Evolutionary conservation across 2,797 vertebrate species (phyloP).

Genomic region (Halcyon chelicuti): DNA sequence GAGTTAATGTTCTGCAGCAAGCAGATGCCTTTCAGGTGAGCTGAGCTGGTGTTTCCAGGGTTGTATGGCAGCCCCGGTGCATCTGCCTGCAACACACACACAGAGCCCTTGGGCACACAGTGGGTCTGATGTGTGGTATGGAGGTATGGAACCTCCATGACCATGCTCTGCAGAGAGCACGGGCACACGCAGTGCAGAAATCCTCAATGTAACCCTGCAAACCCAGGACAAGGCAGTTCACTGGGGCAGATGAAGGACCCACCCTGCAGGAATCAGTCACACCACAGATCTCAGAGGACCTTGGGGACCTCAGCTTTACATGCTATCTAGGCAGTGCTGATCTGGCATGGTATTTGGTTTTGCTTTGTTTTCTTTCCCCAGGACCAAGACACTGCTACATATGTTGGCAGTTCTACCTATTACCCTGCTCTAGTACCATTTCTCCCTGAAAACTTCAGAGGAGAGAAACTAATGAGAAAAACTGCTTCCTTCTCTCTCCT

Average conservation of each 20-base stretch:
- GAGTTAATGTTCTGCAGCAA: neutral
- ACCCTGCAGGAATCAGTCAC: accelerated
- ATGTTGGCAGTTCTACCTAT: neutral
- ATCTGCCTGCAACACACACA: neutral
- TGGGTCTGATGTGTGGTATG: accelerated
- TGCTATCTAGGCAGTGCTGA: neutral
- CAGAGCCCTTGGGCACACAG: neutral
- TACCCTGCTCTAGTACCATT: neutral
- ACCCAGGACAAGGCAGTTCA: neutral
- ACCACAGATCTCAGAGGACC: neutral
- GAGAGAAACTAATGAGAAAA: neutral
- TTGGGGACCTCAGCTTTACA: neutral
- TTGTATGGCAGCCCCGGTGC: accelerated
- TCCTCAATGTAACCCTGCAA: neutral
- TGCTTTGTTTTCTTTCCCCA: neutral
- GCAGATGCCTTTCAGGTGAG: neutral
- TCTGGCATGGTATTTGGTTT: neutral
- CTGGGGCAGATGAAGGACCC: accelerated
- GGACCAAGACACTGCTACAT: accelerated
- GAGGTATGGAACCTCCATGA: accelerated
- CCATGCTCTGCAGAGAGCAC: neutral
- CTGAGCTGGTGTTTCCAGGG: neutral
- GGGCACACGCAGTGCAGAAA: accelerated
- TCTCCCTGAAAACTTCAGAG: neutral
- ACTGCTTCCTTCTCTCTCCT: neutral